Evolutionary conservation across 2,113 vertebrate species (phyloP).

Genomic region (Cavia aperea): DNA sequence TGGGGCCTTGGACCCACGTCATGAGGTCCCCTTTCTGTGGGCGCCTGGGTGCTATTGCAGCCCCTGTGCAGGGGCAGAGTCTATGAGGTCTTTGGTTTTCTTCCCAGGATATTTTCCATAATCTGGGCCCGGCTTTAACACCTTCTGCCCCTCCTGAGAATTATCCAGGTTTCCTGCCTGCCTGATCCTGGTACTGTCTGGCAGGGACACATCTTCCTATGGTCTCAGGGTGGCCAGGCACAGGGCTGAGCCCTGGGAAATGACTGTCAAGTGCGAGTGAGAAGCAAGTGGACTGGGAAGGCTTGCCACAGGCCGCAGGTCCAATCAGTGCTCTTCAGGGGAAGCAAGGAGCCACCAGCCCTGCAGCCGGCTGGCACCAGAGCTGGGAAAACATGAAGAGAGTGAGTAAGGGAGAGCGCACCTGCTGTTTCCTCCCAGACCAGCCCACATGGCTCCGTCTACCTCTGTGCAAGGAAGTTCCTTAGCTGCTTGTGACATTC

Average conservation of each 20-base stretch:
- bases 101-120: neutral
- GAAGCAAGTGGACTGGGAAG: neutral
- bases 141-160: neutral
- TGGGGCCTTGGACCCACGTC: neutral
- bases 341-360: accelerated
- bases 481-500: neutral
- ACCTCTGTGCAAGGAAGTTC: neutral
- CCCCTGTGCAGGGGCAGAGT: neutral
- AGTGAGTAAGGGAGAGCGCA: neutral
- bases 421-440: neutral
- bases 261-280: neutral
- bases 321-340: neutral
- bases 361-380: neutral
- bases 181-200: neutral
- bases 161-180: neutral
- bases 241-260: neutral
- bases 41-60: neutral
- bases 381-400: neutral
- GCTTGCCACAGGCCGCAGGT: neutral
- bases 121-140: neutral
- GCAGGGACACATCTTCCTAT: too few relatives aligned
- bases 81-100: too few relatives aligned
- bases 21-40: neutral
- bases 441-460: neutral
- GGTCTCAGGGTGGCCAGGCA: accelerated